Base-by-base conservation (phyloP, 2,888 invertebrate species). In the Baccha elongata region DNA sequence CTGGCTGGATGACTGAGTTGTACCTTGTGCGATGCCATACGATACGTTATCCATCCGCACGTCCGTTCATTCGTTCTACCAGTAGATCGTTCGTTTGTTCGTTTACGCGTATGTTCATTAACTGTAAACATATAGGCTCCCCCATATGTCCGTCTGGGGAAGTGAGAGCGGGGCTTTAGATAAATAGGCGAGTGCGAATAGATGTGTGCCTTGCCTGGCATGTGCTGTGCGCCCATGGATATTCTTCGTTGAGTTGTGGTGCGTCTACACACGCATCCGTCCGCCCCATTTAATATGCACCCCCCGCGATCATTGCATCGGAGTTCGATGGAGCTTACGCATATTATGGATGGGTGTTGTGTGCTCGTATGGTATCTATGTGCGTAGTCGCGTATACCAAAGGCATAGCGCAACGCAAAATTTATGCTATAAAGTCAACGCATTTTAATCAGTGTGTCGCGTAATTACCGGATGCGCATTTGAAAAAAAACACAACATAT, bases 361-460 rank as follows among this genome's bases (percentile, higher is more conserved):
- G 35, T 52, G 23, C 48, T 44, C 35, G 21, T 58, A 23, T 44
- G n/a, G 46, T 65, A 75, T 76, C 26, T 23, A 69, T 58, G 67
- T 72, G 71, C 29, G 73, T 62, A 65, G 69, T n/a, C 26, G 26
- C 55, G 46, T 69, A 50, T 21, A 55, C 52, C 42, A 50, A 40
- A 80, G 44, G 68, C 69, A 42, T 69, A 75, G 48, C 19, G 64
- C 69, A 65, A 53, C 48, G 76, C 74, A 68, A 72, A 75, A 84
- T 84, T 84, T 85, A 80, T 84, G 86, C 84, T 85, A 86, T 69
- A 84, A 87, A 87, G 86, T 87, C 87, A 86, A 87, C 87, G 88
- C 89, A 89, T 89, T 89, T 89, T 89, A 89, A 89, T 89, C 89
- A 89, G 89, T 88, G 88, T 89, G 89, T 89, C 89, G 89, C 88